Percentiles rank a stretch among this genome's conserved stretches.
These are phyloP conservation scores for Habropoda laboriosa DNA, from an alignment of 1,140 invertebrate species.

Conservation along the genomic window DNA sequence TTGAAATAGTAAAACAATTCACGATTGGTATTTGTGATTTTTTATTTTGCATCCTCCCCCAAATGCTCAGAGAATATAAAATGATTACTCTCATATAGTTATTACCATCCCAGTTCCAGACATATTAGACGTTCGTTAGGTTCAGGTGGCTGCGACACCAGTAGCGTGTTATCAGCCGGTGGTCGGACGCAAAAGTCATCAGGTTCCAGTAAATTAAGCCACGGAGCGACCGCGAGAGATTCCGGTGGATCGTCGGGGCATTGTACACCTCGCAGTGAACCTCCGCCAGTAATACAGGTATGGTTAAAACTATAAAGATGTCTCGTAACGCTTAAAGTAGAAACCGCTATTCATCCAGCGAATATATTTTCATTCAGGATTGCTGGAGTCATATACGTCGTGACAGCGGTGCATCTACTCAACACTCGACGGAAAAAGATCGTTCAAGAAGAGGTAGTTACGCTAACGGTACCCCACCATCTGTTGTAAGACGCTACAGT, in stretches of 20 bases:
- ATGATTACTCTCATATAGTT: background rate
- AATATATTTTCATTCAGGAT: constrained; percentile 68
- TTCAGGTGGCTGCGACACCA: constrained; percentile 79
- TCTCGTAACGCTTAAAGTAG: background rate
- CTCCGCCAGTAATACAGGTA: constrained; percentile 82
- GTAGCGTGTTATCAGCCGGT: constrained; percentile 79
- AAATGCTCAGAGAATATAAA: background rate
- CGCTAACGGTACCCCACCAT: constrained; percentile 73
- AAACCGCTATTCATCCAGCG: background rate
- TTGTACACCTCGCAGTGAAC: constrained; percentile 89
- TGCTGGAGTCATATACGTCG: constrained; percentile 80
- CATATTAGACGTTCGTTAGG: constrained; percentile 79
- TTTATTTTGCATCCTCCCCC: no score
- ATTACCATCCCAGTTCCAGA: constrained; percentile 67
- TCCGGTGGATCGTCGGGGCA: constrained; percentile 90
- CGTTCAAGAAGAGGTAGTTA: constrained; percentile 79
- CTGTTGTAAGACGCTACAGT: constrained; percentile 77
- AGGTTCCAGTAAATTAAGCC: constrained; percentile 80
- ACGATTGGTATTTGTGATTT: no score
- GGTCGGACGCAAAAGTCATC: constrained; percentile 80
- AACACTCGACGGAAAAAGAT: constrained; percentile 82
- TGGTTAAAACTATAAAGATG: background rate
- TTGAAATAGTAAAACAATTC: no score
- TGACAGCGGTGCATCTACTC: constrained; percentile 87
- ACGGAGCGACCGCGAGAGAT: constrained; percentile 83